Conservation (phyloP, 2,797 vertebrate genomes). For the Coregonus ussuriensis region DNA sequence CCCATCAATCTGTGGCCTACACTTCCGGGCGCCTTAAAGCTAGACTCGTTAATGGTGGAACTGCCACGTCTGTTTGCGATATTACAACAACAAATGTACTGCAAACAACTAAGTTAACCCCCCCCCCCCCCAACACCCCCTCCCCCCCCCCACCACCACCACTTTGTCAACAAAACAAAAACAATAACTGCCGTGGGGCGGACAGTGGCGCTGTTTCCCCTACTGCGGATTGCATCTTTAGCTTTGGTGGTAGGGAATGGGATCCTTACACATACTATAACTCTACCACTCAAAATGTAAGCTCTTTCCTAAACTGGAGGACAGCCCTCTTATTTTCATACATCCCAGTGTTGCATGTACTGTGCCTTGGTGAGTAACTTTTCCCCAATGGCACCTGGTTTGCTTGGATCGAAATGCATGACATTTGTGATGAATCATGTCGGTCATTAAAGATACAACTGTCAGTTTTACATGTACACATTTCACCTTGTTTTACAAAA, state of each 20-base stretch:
- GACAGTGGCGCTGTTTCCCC: too few relatives aligned
- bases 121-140: too few relatives aligned
- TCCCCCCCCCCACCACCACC: too few relatives aligned
- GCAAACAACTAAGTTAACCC: too few relatives aligned
- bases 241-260: background rate
- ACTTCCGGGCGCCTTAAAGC: background rate
- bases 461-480: background rate
- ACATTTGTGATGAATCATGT: background rate
- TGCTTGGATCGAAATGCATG: background rate
- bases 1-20: constrained; percentile 5
- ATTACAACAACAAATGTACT: too few relatives aligned
- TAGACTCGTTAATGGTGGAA: too few relatives aligned
- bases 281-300: constrained; percentile 75
- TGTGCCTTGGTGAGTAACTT: constrained; percentile 77
- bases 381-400: constrained; percentile 76
- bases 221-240: background rate
- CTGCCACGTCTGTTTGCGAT: too few relatives aligned
- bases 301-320: constrained; percentile 85
- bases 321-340: constrained; percentile 74
- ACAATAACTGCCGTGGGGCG: too few relatives aligned
- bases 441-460: background rate
- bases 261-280: background rate
- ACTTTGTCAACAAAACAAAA: too few relatives aligned
- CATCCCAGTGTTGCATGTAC: constrained; percentile 74
- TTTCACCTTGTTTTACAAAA: background rate